These are phyloP conservation scores for Ovis canadensis DNA, from an alignment of 2,113 vertebrate species.

Conservation along the genomic window DNA sequence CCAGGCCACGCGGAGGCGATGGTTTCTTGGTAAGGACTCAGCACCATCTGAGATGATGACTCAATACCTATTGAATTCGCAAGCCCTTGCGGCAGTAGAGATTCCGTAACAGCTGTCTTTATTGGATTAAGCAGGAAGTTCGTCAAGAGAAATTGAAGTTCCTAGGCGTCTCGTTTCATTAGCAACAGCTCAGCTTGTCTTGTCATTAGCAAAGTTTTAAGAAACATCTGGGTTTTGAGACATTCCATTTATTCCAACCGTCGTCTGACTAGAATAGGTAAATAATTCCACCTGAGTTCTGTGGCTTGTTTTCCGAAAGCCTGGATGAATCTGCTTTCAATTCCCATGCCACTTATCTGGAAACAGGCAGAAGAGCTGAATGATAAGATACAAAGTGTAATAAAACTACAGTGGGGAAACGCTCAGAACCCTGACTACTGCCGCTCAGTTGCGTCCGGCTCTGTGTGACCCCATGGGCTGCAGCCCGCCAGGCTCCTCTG, in stretches of 20 bases:
- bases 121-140: neutral
- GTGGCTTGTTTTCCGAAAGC: neutral
- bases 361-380: neutral
- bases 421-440: neutral
- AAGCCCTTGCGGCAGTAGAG: fast-evolving
- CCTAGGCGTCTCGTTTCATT: fast-evolving
- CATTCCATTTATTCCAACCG: fast-evolving
- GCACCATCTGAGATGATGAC: neutral
- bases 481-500: neutral
- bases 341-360: fast-evolving
- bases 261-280: fast-evolving
- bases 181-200: fast-evolving
- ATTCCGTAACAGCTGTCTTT: fast-evolving
- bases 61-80: fast-evolving
- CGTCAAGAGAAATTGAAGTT: fast-evolving
- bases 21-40: fast-evolving
- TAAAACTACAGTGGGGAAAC: fast-evolving
- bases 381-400: fast-evolving
- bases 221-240: neutral
- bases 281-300: neutral
- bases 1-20: fast-evolving
- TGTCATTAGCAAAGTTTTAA: neutral
- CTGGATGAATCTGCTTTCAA: neutral
- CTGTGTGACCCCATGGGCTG: neutral
- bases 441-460: fast-evolving